These are phyloP conservation scores for Euura saliciscinereae DNA, from an alignment of 1,140 invertebrate species.

Conservation along the genomic window DNA sequence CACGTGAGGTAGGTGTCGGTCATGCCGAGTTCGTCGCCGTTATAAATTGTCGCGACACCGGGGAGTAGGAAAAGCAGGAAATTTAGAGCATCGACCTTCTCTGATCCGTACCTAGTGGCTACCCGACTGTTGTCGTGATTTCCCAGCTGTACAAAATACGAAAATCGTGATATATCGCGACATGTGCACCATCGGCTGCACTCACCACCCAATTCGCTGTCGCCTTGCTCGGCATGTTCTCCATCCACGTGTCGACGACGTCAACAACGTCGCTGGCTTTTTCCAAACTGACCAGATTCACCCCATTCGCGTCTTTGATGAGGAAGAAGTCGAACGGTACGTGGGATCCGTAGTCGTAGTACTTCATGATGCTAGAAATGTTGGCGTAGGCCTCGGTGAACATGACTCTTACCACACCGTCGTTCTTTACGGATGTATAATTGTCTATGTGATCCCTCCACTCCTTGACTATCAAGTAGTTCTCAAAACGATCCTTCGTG, in stretches of 20 bases:
- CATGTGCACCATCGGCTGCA: slow-evolving; percentile 4
- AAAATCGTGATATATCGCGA: slow-evolving; percentile 7
- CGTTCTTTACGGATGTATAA: slow-evolving; percentile 39
- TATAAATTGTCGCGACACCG: slow-evolving; percentile 73
- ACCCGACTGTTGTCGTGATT: slow-evolving; percentile 62
- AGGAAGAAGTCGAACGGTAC: slow-evolving; percentile 68
- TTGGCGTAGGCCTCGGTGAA: slow-evolving; percentile 71
- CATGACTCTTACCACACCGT: slow-evolving; percentile 63
- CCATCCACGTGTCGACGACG: slow-evolving; percentile 57
- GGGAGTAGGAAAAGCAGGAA: slow-evolving; percentile 62
- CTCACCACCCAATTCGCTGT: slow-evolving; percentile 62
- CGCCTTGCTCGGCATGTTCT: slow-evolving; percentile 47
- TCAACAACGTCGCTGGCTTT: slow-evolving; percentile 50
- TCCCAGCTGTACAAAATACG: slow-evolving; percentile 46
- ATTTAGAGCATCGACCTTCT: slow-evolving; percentile 58
- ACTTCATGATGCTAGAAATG: slow-evolving; percentile 63
- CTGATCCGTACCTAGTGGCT: slow-evolving; percentile 52
- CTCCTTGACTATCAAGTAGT: slow-evolving; percentile 66
- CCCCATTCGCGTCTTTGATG: slow-evolving; percentile 65
- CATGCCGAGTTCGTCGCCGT: slow-evolving; percentile 45
- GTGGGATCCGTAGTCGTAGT: slow-evolving; percentile 64
- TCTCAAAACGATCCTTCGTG: slow-evolving; percentile 66
- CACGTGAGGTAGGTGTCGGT: slow-evolving; percentile 33
- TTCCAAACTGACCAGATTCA: slow-evolving; percentile 49
- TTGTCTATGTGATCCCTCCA: slow-evolving; percentile 68